A percentile compares a stretch with the other conserved stretches of the same genome.
Evolutionary conservation across 2,113 vertebrate genomes (phyloP).

Genomic region (Salvelinus namaycush): DNA sequence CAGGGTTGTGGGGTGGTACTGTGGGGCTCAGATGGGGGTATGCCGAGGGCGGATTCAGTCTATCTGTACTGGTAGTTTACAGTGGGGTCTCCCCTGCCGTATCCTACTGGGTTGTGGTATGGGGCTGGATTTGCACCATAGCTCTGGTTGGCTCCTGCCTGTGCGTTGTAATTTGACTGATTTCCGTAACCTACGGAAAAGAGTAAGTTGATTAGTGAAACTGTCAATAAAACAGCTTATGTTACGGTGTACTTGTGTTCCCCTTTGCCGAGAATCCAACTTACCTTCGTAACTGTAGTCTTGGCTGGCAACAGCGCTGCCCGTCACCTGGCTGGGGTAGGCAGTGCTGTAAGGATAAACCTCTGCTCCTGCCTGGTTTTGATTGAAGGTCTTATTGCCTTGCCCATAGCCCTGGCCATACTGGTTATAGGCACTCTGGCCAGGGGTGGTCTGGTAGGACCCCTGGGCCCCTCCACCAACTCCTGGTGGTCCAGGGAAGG

Average conservation of each 20-base stretch:
- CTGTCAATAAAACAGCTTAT: neutral
- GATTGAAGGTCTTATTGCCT: constrained; percentile 81
- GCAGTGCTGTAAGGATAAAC: constrained; percentile 84
- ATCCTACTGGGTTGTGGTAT: constrained; percentile 73
- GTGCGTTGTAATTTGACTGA: constrained; percentile 84
- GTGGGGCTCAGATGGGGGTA: neutral
- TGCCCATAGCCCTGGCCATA: constrained; percentile 76
- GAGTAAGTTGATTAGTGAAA: neutral
- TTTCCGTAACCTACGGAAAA: constrained; percentile 80
- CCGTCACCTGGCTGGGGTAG: constrained; percentile 82
- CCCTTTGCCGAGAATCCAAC: neutral
- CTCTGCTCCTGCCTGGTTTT: constrained; percentile 61
- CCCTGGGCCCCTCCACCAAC: constrained; percentile 35
- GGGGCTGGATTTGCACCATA: constrained; percentile 79
- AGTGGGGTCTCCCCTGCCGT: constrained; percentile 81
- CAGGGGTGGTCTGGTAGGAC: constrained; percentile 67
- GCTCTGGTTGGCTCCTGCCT: constrained; percentile 75
- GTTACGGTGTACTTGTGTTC: neutral
- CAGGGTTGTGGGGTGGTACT: constrained; percentile 6
- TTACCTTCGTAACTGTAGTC: constrained; percentile 76
- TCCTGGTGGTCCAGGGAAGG: constrained; percentile 45
- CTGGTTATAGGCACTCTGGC: constrained; percentile 80
- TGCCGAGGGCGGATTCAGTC: constrained; percentile 42
- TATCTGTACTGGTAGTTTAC: constrained; percentile 98
- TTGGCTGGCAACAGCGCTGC: constrained; percentile 70